Conservation (phyloP, 2,113 vertebrate genomes). For the Bujurquina vittata region DNA sequence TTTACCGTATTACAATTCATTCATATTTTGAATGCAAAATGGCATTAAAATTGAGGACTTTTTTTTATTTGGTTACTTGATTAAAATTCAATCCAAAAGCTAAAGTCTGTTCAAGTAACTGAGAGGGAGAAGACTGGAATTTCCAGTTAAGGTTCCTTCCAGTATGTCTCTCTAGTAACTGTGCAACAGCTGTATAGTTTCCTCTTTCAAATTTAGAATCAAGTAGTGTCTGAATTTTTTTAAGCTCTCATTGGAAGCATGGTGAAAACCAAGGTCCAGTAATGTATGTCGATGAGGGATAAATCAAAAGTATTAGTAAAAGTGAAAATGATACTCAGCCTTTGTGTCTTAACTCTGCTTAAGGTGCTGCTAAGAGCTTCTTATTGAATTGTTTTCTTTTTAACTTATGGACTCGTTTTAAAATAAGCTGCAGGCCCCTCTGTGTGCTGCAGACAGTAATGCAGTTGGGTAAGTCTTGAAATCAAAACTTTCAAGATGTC, state of each 20-base stretch:
- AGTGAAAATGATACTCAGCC: neutral
- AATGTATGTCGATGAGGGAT: neutral
- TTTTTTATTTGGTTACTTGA: neutral
- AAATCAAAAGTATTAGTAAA: neutral
- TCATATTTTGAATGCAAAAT: neutral
- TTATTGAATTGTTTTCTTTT: neutral
- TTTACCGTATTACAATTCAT: neutral
- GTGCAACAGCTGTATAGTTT: neutral
- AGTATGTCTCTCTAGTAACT: no score
- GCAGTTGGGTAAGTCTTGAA: constrained; percentile 7
- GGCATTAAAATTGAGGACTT: neutral
- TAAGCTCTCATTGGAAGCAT: neutral
- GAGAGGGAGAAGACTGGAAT: neutral
- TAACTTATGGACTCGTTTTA: neutral
- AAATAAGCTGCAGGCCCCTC: neutral
- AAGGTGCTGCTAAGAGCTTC: neutral
- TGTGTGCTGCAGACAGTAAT: neutral
- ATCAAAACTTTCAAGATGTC: neutral
- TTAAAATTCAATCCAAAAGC: neutral
- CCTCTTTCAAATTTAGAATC: neutral
- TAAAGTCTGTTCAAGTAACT: neutral
- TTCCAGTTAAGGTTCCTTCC: neutral
- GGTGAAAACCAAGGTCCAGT: neutral
- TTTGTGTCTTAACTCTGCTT: neutral
- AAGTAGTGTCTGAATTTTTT: neutral